Base-by-base conservation (phyloP, 2,113 vertebrate species). In the Xiphophorus hellerii region DNA sequence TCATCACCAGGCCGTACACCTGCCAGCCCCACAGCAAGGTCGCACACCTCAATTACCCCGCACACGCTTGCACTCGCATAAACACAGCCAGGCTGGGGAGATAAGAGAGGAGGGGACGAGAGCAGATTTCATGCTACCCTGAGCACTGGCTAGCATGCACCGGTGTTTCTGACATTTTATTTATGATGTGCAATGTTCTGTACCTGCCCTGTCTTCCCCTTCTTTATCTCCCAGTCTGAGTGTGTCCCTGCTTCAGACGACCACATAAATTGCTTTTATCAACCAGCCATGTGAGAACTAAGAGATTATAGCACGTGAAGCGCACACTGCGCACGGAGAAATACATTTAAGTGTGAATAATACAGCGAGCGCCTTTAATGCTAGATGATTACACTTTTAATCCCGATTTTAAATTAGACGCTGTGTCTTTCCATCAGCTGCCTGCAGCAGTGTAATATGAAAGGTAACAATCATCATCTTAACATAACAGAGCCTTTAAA, bases 1-100 rank as follows among this genome's bases (percentile, higher is more conserved):
- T 82, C 85, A 76, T 82, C 76, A 69, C 66, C 54, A 62, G 37
- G 69, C 65, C 39, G 73, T 84, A 90, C 92, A 94, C 92, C 92
- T 91, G 92, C 90, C 83, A 85, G 84, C 80, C 88, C 88, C 86
- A 90, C 88, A 92, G 91, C 91, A 88, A 94, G 92, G 91, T 92
- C 92, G 90, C 86, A 89, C 87, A 88, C 90, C 91, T 90, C 89
- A 89, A 91, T 91, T 93, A 92, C 86, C 84, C 89, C 54, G 68
- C 63, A 20, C 65, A 64, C 71, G 66, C 60, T 87, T 61, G 68
- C 63, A 20, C 65, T 63, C 74, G 66, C 60, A 72, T 31, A 73
- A 39, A 61, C 86, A 80, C 75, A 71, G 77, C 81, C 78, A 58
- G 73, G 72, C 68, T 78, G 81, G 81, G 77, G n/a, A 78, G 88